Percentiles rank a stretch among this genome's conserved stretches.
These are phyloP conservation scores for Catocala fraxini DNA, from an alignment of 2,888 invertebrate species.

Conservation along the genomic window DNA sequence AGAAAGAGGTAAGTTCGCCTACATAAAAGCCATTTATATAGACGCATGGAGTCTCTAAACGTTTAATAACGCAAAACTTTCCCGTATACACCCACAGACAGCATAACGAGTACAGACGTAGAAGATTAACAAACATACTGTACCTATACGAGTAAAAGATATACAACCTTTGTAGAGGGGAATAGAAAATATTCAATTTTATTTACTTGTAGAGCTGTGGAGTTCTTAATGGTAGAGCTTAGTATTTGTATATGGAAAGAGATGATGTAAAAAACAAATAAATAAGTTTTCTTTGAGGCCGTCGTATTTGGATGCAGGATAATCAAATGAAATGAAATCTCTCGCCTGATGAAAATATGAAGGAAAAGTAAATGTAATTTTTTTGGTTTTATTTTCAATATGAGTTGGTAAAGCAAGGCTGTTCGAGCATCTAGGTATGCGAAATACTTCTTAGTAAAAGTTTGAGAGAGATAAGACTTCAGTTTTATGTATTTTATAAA, in stretches of 20 bases:
- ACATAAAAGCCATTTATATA: neutral
- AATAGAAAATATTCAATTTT: conserved; percentile 18
- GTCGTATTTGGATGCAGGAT: no score
- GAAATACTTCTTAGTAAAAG: no score
- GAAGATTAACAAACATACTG: conserved; percentile 27
- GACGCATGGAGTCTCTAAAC: neutral
- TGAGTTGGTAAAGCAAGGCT: no score
- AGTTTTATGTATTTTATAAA: no score
- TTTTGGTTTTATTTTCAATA: no score
- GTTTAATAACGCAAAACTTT: conserved; percentile 4
- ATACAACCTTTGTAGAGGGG: conserved; percentile 15
- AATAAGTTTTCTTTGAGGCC: no score
- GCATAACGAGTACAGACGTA: conserved; percentile 26
- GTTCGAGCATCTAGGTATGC: no score
- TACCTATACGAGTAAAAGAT: neutral
- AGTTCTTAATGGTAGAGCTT: neutral
- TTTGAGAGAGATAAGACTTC: no score
- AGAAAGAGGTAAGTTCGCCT: neutral
- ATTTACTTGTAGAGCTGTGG: conserved; percentile 8
- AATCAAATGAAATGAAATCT: no score
- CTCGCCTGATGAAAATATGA: no score
- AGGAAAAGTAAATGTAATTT: no score
- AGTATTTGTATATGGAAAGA: neutral
- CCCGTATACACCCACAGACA: conserved; percentile 14
- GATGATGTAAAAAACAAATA: no score